Percentiles rank a stretch among this genome's conserved stretches.
Conservation (phyloP, 2,113 vertebrate species). For the Mionectes macconnelli region DNA sequence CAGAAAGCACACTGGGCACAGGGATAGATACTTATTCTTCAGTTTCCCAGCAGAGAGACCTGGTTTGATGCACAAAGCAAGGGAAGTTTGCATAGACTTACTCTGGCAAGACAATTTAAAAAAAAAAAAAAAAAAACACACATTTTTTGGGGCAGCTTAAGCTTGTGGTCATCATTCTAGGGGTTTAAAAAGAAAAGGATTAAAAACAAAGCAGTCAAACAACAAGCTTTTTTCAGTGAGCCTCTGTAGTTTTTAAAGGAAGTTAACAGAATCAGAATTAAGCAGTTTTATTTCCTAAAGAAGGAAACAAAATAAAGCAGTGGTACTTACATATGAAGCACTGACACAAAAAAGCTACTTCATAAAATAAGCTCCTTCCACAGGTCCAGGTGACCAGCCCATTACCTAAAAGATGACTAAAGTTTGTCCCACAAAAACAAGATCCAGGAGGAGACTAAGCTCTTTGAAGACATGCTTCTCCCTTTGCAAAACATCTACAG, state of each 20-base stretch:
- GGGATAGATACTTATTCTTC: not conserved
- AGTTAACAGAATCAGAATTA: not conserved
- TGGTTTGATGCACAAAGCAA: not conserved
- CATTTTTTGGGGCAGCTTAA: not conserved
- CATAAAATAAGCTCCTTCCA: not conserved
- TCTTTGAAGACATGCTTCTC: not conserved
- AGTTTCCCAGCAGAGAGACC: not conserved
- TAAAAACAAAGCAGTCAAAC: not conserved
- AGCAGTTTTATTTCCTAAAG: not conserved
- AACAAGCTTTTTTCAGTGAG: not conserved
- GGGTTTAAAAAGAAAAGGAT: not conserved
- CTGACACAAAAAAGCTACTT: not conserved
- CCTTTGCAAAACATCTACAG: not conserved
- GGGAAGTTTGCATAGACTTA: not conserved
- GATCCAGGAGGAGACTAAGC: not conserved
- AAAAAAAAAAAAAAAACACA: not conserved
- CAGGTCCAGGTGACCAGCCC: not conserved
- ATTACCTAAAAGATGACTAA: not conserved
- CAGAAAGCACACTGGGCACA: accelerated
- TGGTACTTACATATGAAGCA: not conserved
- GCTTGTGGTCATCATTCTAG: not conserved
- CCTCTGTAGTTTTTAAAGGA: not conserved
- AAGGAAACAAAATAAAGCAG: not conserved
- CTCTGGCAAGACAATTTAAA: not conserved
- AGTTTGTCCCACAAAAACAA: not conserved